A percentile compares a stretch with the other conserved stretches of the same genome.
Evolutionary conservation across 2,113 vertebrate species (phyloP).

Genomic region (Phainopepla nitens): DNA sequence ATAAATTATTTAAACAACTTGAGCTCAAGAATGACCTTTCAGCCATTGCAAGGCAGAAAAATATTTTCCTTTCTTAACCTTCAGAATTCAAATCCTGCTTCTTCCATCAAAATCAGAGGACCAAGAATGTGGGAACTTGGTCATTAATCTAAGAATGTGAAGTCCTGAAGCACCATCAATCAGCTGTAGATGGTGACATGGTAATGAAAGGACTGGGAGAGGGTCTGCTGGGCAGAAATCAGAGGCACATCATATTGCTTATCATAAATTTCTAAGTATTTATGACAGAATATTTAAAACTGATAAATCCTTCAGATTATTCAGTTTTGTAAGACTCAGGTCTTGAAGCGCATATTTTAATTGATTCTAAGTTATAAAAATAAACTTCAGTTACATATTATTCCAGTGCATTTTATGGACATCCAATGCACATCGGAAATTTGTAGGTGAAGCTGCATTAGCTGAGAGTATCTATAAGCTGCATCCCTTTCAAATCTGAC

Average conservation of each 20-base stretch:
- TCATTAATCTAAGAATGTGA: constrained; percentile 28
- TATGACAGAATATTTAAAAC: neutral
- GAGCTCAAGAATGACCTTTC: constrained; percentile 61
- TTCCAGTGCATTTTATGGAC: neutral
- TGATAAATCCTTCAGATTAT: neutral
- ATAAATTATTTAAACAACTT: constrained; percentile 70
- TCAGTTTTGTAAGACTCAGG: neutral
- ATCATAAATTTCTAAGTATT: neutral
- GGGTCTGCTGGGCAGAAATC: neutral
- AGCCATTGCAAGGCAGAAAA: constrained; percentile 44
- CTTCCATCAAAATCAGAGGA: neutral
- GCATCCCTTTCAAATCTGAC: neutral
- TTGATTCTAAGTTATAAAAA: neutral
- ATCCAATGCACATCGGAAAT: neutral
- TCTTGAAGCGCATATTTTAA: neutral
- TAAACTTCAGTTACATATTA: neutral
- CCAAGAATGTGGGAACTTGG: neutral
- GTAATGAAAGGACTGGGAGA: neutral
- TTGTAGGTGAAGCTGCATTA: neutral
- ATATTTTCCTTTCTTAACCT: constrained; percentile 56
- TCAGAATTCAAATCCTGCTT: neutral
- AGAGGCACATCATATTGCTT: neutral
- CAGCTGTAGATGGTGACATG: neutral
- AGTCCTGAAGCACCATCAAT: neutral
- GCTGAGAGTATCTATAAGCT: neutral